Evolutionary conservation across 2,888 invertebrate genomes (phyloP), one percentile per base, ranked within the genome.

Genomic region (Stegana nigrithorax): DNA sequence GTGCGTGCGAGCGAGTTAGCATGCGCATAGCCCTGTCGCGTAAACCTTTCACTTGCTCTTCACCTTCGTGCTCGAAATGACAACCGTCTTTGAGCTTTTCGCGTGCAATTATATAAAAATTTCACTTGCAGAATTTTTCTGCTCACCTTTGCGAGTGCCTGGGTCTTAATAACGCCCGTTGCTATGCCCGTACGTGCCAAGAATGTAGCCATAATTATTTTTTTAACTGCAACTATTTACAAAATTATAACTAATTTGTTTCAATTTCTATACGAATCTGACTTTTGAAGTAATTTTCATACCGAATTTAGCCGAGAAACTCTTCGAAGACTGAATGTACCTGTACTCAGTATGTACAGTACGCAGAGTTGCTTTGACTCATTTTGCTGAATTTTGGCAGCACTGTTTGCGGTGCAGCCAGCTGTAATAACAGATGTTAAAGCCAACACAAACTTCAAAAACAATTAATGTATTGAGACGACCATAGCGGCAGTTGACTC

Each of bases 91-190:
- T n/a, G 63, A 5, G 6, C 26, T 14, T 51, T 63, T 64, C 57
- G 53, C 64, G 69, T 77, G 72, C 71, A 78, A 80, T 82, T 82
- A 82, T 82, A 75, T 82, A 82, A 73, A 81, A 75, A 72, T 56
- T 67, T 64, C 39, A 23, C 19, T 47, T 50, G 57, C 47, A 58
- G 47, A 62, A 36, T 56, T 42, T 63, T 57, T 27, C 42, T 56
- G 36, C 70, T 76, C 89, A 93, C 93, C 92, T 93, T 93, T 69
- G 89, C 85, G 69, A 90, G 89, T 87, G 90, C 90, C 86, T 90
- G 90, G 67, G 91, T 87, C 76, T 90, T 87, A 73, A 92, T 85
- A 84, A 88, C 93, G 64, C 90, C 89, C 79, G 93, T 87, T 55
- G n/a, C 59, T 84, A 89, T 87, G 81, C 91, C 86, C 75, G 91